These are phyloP conservation scores for Gymnarchus niloticus DNA, from an alignment of 2,113 vertebrate genomes.

Conservation along the genomic window DNA sequence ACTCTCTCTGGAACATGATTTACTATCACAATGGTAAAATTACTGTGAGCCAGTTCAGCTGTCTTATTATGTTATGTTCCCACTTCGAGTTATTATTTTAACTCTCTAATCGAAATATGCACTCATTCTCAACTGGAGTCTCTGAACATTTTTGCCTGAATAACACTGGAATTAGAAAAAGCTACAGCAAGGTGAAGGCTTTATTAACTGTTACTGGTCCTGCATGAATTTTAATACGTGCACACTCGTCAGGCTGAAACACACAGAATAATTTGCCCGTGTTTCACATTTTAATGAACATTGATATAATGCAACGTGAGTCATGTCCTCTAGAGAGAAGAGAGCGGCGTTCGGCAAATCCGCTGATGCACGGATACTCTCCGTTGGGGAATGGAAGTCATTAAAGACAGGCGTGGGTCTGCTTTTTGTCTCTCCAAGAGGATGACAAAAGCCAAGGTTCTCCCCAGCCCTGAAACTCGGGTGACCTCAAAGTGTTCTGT, in stretches of 20 bases:
- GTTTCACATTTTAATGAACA: constrained; percentile 74
- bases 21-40: neutral
- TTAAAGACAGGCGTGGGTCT: constrained; percentile 67
- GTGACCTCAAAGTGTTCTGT: constrained; percentile 61
- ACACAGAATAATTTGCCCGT: constrained; percentile 58
- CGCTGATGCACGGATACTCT: constrained; percentile 58
- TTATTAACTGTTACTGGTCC: neutral
- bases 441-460: constrained; percentile 42
- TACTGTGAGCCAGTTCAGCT: neutral
- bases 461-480: constrained; percentile 43
- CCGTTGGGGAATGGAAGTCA: constrained; percentile 69
- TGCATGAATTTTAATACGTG: neutral
- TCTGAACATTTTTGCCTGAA: neutral
- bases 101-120: neutral
- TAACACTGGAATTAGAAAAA: neutral
- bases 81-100: neutral
- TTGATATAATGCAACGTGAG: constrained; percentile 67
- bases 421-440: constrained; percentile 52
- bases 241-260: constrained; percentile 53
- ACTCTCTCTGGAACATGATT: neutral
- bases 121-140: constrained; percentile 1
- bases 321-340: constrained; percentile 62
- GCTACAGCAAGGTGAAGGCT: neutral
- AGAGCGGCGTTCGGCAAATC: constrained; percentile 63
- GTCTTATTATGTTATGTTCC: neutral